phyloP scores from a whole-genome alignment of 2,888 invertebrate species.

The Eremobia ochroleuca region DNA sequence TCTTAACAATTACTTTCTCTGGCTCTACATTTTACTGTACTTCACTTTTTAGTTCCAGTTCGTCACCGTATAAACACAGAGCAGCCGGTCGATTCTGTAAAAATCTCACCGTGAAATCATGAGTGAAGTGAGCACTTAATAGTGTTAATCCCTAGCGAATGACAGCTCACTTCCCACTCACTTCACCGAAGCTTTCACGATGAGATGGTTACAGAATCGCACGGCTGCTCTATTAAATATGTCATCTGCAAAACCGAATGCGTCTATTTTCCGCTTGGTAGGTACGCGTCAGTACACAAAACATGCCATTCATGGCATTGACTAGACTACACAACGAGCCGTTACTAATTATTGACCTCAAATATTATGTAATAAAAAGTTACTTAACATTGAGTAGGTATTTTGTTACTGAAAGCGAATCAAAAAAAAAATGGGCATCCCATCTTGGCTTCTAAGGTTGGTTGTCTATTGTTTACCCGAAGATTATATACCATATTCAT shows the following conservation, averaged over 20 bases:
- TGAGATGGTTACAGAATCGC: too few species aligned
- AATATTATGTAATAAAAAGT: conserved; percentile 15
- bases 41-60: background rate
- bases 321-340: background rate
- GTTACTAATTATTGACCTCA: conserved; percentile 3
- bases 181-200: too few species aligned
- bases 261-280: background rate
- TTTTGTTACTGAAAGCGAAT: background rate
- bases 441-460: background rate
- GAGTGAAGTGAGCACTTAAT: too few species aligned
- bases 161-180: too few species aligned
- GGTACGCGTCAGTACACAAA: background rate
- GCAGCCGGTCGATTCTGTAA: too few species aligned
- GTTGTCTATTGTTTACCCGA: too few species aligned
- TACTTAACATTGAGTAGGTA: background rate
- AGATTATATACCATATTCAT: too few species aligned
- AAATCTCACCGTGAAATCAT: too few species aligned
- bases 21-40: background rate
- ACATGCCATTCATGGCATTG: conserved; percentile 1
- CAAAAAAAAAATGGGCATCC: background rate
- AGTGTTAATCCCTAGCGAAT: too few species aligned
- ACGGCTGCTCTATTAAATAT: background rate
- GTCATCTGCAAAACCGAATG: conserved; percentile 9
- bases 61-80: background rate
- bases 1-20: background rate